Percentiles rank a stretch among this genome's conserved stretches.
These are phyloP conservation scores for Plagiodera versicolora DNA, from an alignment of 2,888 invertebrate genomes.

Conservation along the genomic window DNA sequence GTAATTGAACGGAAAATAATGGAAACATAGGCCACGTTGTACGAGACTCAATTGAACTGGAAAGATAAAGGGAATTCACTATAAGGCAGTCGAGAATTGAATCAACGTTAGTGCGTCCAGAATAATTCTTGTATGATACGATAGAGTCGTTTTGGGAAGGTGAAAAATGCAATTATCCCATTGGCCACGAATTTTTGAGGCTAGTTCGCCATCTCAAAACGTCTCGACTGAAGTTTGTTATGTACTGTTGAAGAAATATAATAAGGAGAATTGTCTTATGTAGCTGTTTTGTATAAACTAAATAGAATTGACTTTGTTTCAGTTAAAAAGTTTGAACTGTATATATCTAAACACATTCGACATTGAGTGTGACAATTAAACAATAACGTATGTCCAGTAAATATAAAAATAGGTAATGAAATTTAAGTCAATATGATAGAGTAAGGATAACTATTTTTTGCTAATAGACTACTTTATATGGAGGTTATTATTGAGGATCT, in stretches of 20 bases:
- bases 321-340: slow-evolving; percentile 17
- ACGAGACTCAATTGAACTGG: slow-evolving; percentile 21
- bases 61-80: slow-evolving; percentile 29
- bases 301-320: slow-evolving; percentile 3
- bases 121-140: background rate
- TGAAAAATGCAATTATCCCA: no score
- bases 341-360: slow-evolving; percentile 32
- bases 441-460: slow-evolving; percentile 36
- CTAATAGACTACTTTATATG: slow-evolving; percentile 29
- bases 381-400: slow-evolving; percentile 40
- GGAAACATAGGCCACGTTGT: slow-evolving; percentile 18
- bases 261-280: slow-evolving; percentile 14
- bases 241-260: background rate
- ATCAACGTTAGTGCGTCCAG: background rate
- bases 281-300: slow-evolving; percentile 22
- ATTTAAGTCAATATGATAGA: slow-evolving; percentile 30
- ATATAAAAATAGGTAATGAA: slow-evolving; percentile 26
- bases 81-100: background rate
- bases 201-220: no score
- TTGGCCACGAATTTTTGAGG: no score
- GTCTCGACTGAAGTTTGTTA: no score
- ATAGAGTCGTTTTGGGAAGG: no score
- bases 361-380: slow-evolving; percentile 37
- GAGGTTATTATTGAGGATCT: slow-evolving; percentile 20
- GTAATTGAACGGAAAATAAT: slow-evolving; percentile 28